Evolutionary conservation across 2,888 invertebrate genomes (phyloP), one percentile per base, ranked within the genome.

Genomic region (Pantelozetes paolii): DNA sequence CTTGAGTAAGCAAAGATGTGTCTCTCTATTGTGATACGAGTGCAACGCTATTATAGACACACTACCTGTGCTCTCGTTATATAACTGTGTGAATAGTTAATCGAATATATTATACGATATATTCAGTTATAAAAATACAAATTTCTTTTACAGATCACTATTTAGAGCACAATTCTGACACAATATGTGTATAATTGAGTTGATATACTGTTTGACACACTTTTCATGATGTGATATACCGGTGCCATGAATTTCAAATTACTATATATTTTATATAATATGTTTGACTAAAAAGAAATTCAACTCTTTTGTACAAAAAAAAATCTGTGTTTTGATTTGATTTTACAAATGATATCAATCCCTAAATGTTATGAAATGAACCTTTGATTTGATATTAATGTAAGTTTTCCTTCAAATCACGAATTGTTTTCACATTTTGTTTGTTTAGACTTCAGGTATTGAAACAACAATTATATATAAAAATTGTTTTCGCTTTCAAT

Each of bases 211-310:
- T 57, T 40, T 69, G 69, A 69, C 69, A 69, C 45, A 69, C 6
- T 36, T 42, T 69, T 28, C 5, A 42, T 42, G 8, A 15, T 45
- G 11, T 69, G 45, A 69, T 69, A 57, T 57, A 57, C 57, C 57
- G 45, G 64, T 64, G 64, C 57, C 57, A 40, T 64, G 64, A 64
- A 64, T 64, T 59, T 64, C 40, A 40, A 64, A 64, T 64, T 64
- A 20, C 32, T 36, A 64, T 28, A 40, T 64, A 54, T 20, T 50
- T n/a, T n/a, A 62, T 36, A 40, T 36, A 64, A 20, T 36, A 11
- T 18, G 20, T 40, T 69, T 69, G 45, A 69, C 40, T 69, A 69
- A 15, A 28, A 64, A 64, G 62, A 64, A 64, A 64, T 36, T 1
- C 26, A 69, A 69, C 42, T 69, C 26, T 45, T 45, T 36, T 36